phyloP scores from a whole-genome alignment of 2,888 invertebrate genomes.

The Caradrina clavipalpis region DNA sequence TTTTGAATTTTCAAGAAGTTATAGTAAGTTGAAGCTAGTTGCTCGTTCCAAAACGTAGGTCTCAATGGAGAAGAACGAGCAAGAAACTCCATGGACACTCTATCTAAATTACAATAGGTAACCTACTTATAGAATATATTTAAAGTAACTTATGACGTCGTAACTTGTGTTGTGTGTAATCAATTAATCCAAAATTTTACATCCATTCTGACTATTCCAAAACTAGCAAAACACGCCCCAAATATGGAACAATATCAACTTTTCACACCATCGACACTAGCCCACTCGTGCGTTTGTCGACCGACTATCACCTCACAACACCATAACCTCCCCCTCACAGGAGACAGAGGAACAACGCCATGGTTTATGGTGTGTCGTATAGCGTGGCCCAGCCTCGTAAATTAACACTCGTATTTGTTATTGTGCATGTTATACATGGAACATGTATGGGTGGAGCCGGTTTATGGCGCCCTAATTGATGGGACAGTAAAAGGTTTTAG shows the following conservation, averaged over 20 bases:
- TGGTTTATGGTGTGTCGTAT: conserved; percentile 52
- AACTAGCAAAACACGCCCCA: neutral
- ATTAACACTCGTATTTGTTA: conserved; percentile 65
- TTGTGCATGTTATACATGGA: conserved; percentile 47
- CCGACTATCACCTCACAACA: conserved; percentile 32
- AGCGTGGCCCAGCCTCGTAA: conserved; percentile 53
- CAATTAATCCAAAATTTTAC: no score
- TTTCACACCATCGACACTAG: conserved; percentile 27
- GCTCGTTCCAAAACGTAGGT: no score
- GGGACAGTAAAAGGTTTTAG: conserved; percentile 41
- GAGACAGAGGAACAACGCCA: conserved; percentile 46
- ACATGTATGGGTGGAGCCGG: conserved; percentile 39
- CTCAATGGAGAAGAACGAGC: no score
- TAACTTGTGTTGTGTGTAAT: no score
- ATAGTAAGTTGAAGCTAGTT: no score
- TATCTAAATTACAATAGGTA: no score
- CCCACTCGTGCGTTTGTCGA: conserved; percentile 20
- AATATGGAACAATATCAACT: conserved; percentile 11
- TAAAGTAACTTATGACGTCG: no score
- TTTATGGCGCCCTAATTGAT: conserved; percentile 55
- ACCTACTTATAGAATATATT: no score
- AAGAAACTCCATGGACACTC: no score
- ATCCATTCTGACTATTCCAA: neutral
- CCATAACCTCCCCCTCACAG: conserved; percentile 42
- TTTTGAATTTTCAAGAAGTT: no score